Percentiles rank a stretch among this genome's conserved stretches.
Conservation (phyloP, 2,797 vertebrate genomes). For the Chloroceryle amazona region DNA sequence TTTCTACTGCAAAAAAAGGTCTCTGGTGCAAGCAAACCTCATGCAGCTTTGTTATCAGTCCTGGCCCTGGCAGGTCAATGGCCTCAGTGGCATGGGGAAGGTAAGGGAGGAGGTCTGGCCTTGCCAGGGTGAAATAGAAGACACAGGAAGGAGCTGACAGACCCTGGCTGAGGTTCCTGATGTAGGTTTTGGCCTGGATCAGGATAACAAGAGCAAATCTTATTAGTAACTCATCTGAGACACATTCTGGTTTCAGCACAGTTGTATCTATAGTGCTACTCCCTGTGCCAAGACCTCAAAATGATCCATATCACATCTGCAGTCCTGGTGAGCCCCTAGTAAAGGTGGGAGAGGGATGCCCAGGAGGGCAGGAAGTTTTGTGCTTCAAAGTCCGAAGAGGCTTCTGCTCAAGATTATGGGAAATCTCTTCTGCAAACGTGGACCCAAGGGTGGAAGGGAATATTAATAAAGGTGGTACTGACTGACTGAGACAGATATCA, state of each 20-base stretch:
- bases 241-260: neutral
- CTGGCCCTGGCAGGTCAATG: fast-evolving
- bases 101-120: neutral
- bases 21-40: neutral
- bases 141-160: neutral
- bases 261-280: neutral
- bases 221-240: neutral
- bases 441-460: neutral
- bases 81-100: neutral
- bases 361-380: neutral
- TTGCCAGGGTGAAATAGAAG: neutral
- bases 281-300: neutral
- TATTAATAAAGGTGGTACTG: neutral
- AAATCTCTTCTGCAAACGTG: neutral
- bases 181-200: neutral
- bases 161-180: neutral
- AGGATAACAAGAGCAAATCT: neutral
- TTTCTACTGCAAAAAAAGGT: neutral
- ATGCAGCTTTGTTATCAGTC: neutral
- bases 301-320: neutral
- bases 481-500: neutral
- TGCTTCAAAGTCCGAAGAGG: neutral
- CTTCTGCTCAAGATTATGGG: neutral
- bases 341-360: neutral
- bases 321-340: neutral